Evolutionary conservation across 2,797 vertebrate species (phyloP).

Genomic region (Hybognathus amarus): DNA sequence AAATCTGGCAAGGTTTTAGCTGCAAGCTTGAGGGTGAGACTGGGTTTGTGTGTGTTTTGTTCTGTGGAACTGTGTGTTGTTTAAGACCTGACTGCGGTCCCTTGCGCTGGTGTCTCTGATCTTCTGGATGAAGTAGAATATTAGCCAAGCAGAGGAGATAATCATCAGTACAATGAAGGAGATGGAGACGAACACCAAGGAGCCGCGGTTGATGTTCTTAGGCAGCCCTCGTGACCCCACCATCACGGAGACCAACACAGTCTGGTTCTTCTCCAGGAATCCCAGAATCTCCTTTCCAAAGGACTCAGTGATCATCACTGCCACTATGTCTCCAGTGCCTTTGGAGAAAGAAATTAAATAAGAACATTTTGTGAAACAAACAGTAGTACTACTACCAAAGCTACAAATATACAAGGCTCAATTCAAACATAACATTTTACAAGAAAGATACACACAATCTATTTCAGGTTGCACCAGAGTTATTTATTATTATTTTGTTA

Average conservation of each 20-base stretch:
- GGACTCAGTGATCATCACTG: conserved; percentile 94
- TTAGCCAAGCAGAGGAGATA: conserved; percentile 96
- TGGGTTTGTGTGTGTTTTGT: conserved; percentile 19
- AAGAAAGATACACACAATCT: not conserved
- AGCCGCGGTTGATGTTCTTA: conserved; percentile 91
- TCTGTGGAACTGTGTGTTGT: conserved; percentile 13
- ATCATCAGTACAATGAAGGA: conserved; percentile 98
- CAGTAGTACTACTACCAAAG: not conserved
- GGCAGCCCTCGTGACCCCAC: conserved; percentile 84
- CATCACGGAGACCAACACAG: conserved; percentile 88
- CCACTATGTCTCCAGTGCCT: conserved; percentile 95
- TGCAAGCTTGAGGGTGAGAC: not conserved
- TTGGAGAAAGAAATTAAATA: not conserved
- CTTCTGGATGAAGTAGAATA: conserved; percentile 99
- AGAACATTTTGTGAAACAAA: not conserved
- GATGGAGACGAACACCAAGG: conserved; percentile 95
- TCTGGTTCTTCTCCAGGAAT: conserved; percentile 92
- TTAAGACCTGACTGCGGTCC: conserved; percentile 90
- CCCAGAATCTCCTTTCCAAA: conserved; percentile 92
- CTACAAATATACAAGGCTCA: not conserved
- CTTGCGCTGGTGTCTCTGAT: conserved; percentile 91
- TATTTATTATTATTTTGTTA: not conserved
- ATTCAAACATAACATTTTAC: conserved; percentile 3
- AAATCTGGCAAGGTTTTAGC: not conserved
- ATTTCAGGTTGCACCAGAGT: not conserved